Percentiles rank a stretch among this genome's conserved stretches.
These are phyloP conservation scores for Caenorhabditis parvicauda DNA, from an alignment of 2,888 invertebrate genomes.

Conservation along the genomic window DNA sequence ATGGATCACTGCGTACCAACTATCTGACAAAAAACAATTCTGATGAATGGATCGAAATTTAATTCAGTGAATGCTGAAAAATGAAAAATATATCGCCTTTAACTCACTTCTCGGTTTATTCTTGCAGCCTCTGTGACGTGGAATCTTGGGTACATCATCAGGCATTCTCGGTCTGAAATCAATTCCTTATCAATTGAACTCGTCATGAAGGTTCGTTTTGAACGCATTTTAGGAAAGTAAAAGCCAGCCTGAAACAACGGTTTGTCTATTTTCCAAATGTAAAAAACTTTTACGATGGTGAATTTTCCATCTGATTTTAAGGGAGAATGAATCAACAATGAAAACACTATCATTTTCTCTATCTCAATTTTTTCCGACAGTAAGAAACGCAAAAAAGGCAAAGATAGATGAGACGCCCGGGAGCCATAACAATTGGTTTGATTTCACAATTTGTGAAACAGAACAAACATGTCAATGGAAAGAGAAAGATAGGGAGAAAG, in stretches of 20 bases:
- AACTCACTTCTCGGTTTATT: too few relatives aligned
- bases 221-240: not conserved
- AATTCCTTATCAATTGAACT: too few relatives aligned
- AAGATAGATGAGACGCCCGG: not conserved
- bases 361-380: not conserved
- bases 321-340: not conserved
- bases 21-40: too few relatives aligned
- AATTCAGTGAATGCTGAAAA: too few relatives aligned
- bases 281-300: too few relatives aligned
- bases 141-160: too few relatives aligned
- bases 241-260: not conserved
- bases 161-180: not conserved
- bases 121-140: too few relatives aligned
- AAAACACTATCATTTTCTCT: too few relatives aligned
- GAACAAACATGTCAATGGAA: constrained; percentile 7
- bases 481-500: not conserved
- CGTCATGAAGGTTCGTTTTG: not conserved
- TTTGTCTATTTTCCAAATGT: not conserved
- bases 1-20: too few relatives aligned
- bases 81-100: too few relatives aligned
- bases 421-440: constrained; percentile 5
- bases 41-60: too few relatives aligned
- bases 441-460: not conserved
- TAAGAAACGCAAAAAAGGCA: constrained; percentile 4
- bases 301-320: not conserved